These are phyloP conservation scores for Pantherophis vulpinus DNA, from an alignment of 2,797 vertebrate species.

Conservation along the genomic window DNA sequence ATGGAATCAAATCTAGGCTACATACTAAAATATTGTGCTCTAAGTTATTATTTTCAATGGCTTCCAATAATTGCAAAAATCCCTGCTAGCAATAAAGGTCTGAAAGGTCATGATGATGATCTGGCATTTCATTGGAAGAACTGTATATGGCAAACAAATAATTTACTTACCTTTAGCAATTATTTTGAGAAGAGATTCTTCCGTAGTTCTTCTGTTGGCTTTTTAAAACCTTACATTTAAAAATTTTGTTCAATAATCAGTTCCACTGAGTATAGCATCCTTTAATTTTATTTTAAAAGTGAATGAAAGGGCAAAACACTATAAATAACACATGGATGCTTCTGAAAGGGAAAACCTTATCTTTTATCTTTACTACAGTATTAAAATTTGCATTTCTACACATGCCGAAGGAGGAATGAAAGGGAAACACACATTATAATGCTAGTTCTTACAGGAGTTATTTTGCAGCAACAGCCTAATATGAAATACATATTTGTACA, in stretches of 20 bases:
- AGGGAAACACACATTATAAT: neutral
- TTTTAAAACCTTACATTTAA: neutral
- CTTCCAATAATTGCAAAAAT: conserved; percentile 41
- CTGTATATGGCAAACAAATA: neutral
- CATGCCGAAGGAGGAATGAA: neutral
- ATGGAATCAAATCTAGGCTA: conserved; percentile 48
- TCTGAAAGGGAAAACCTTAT: neutral
- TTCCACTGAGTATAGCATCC: neutral
- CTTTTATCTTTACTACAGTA: neutral
- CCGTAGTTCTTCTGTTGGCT: neutral
- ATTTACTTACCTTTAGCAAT: conserved; percentile 3
- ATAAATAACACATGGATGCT: neutral
- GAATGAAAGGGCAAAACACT: neutral
- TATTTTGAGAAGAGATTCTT: neutral
- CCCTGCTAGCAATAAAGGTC: neutral
- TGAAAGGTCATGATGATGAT: neutral
- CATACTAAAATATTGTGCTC: conserved; percentile 38
- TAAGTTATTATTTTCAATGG: conserved; percentile 28
- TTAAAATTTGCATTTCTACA: neutral
- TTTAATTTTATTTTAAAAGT: neutral
- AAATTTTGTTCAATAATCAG: neutral
- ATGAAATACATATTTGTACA: neutral
- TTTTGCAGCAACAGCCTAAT: neutral
- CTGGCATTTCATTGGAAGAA: neutral
- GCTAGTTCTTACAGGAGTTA: neutral